Evolutionary conservation across 2,113 vertebrate species (phyloP).

Genomic region (Naja naja): DNA sequence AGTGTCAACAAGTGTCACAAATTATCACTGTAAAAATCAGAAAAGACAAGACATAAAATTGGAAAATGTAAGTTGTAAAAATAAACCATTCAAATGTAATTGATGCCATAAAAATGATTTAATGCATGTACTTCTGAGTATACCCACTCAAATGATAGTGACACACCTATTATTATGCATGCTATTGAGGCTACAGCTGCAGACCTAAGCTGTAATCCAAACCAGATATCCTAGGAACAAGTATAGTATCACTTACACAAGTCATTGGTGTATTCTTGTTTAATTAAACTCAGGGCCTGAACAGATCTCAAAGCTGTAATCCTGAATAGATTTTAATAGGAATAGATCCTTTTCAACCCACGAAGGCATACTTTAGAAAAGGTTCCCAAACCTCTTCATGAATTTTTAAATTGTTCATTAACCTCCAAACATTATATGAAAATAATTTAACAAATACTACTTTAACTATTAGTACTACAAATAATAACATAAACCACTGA

Average conservation of each 20-base stretch:
- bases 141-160: neutral
- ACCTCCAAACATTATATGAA: neutral
- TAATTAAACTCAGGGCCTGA: slow-evolving; percentile 6
- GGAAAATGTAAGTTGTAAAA: neutral
- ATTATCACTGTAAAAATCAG: neutral
- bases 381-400: neutral
- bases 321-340: neutral
- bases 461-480: neutral
- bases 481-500: neutral
- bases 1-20: neutral
- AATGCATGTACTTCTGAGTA: neutral
- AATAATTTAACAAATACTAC: neutral
- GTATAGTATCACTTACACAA: slow-evolving; percentile 16
- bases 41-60: neutral
- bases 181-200: neutral
- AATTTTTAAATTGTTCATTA: neutral
- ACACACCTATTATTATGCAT: slow-evolving; percentile 10
- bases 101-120: neutral
- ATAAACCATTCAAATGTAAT: neutral
- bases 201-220: slow-evolving; percentile 20
- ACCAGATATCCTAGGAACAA: slow-evolving; percentile 14
- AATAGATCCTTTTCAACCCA: neutral
- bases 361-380: neutral
- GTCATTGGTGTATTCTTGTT: neutral
- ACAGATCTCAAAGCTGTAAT: neutral